These are phyloP conservation scores for Heliconius sara DNA, from an alignment of 2,888 invertebrate species.

Conservation along the genomic window DNA sequence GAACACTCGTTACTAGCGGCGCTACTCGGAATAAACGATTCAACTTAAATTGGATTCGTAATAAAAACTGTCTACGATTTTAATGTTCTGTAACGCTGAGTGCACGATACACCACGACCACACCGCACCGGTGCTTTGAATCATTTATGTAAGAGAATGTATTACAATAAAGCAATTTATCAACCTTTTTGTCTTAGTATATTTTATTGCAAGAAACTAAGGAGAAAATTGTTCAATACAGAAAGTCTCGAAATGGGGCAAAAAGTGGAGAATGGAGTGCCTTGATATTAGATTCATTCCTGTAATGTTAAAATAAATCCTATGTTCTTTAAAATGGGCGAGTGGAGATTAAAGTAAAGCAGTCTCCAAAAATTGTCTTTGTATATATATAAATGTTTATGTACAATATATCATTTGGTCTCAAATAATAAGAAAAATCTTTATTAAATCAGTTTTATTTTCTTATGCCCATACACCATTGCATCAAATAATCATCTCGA, in stretches of 20 bases:
- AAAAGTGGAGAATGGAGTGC: too few relatives aligned
- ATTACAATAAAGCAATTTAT: neutral
- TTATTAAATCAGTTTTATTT: neutral
- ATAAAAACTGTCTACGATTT: constrained; percentile 39
- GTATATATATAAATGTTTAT: too few relatives aligned
- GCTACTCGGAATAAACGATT: constrained; percentile 36
- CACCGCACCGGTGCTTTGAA: neutral
- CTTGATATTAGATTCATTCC: too few relatives aligned
- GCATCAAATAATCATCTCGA: neutral
- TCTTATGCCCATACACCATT: neutral
- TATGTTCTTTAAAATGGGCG: too few relatives aligned
- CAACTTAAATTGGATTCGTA: constrained; percentile 45
- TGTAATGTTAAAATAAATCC: neutral
- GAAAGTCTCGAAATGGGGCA: too few relatives aligned
- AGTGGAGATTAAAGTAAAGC: neutral
- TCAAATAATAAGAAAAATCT: neutral
- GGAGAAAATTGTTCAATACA: too few relatives aligned
- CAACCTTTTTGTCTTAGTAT: neutral
- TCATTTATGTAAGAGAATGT: neutral
- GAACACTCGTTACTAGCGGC: constrained; percentile 33
- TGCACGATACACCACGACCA: neutral
- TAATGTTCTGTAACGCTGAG: constrained; percentile 27
- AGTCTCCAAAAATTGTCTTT: too few relatives aligned
- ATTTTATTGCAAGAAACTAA: neutral
- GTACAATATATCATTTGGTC: too few relatives aligned